These are phyloP conservation scores for Microctenopoma stevenorrisi DNA, from an alignment of 2,797 vertebrate genomes.

Conservation along the genomic window DNA sequence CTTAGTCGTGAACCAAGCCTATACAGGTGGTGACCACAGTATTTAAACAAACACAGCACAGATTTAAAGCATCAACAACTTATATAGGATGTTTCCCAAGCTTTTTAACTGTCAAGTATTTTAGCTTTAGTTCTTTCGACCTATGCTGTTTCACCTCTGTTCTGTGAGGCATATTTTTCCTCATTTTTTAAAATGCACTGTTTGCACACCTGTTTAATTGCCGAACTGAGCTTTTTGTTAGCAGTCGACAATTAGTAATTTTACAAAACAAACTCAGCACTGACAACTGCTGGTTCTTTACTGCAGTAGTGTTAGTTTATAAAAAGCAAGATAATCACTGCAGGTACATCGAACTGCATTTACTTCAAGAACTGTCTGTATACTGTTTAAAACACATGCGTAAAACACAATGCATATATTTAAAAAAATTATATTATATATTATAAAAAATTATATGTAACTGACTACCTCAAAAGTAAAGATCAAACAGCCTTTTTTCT, in stretches of 20 bases:
- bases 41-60: slow-evolving; percentile 26
- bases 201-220: slow-evolving; percentile 8
- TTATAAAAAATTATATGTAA: neutral
- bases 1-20: slow-evolving; percentile 34
- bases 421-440: neutral
- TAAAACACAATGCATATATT: neutral
- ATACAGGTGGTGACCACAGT: slow-evolving; percentile 42
- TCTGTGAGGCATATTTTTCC: neutral
- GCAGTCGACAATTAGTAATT: neutral
- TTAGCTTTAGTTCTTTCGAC: neutral
- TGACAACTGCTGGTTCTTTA: neutral
- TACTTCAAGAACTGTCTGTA: neutral
- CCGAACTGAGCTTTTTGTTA: neutral
- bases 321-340: neutral
- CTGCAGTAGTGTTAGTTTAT: neutral
- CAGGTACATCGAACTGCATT: neutral
- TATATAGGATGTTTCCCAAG: neutral
- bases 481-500: neutral
- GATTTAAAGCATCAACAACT: slow-evolving; percentile 7
- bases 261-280: neutral
- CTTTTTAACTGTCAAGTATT: neutral
- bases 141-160: neutral
- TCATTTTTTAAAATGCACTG: neutral
- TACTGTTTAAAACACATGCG: neutral
- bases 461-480: neutral